A percentile compares a stretch with the other conserved stretches of the same genome.
These are phyloP conservation scores for Monopterus albus DNA, from an alignment of 2,113 vertebrate genomes.

Conservation along the genomic window DNA sequence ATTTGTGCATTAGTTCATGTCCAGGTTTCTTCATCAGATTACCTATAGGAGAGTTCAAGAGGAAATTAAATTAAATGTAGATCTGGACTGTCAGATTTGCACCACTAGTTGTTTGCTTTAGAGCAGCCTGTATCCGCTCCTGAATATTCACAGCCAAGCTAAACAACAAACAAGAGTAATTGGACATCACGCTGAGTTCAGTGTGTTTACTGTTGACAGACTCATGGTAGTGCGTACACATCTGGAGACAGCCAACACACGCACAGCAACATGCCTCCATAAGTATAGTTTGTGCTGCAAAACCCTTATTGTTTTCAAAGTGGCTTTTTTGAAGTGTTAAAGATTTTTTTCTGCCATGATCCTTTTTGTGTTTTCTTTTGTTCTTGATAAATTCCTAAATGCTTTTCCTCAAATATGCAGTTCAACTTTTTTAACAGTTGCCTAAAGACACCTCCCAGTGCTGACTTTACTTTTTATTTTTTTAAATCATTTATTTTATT, in stretches of 20 bases:
- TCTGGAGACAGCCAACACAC: slow-evolving; percentile 47
- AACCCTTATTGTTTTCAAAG: not conserved
- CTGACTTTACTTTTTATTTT: too few relatives aligned
- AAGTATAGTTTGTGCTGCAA: not conserved
- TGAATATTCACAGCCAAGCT: slow-evolving; percentile 49
- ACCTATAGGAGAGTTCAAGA: not conserved
- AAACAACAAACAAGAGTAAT: slow-evolving; percentile 57
- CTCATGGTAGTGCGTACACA: slow-evolving; percentile 51
- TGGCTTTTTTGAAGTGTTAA: too few relatives aligned
- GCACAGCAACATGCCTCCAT: slow-evolving; percentile 5
- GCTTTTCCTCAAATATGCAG: not conserved
- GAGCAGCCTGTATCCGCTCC: slow-evolving; percentile 23
- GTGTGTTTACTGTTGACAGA: slow-evolving; percentile 54
- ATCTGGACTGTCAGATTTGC: slow-evolving; percentile 15
- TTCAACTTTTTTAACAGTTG: too few relatives aligned
- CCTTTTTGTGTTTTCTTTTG: too few relatives aligned
- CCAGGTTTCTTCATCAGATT: not conserved
- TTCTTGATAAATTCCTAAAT: too few relatives aligned
- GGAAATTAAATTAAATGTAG: not conserved
- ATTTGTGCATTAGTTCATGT: not conserved
- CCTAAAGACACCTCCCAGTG: too few relatives aligned
- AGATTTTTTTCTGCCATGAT: not conserved
- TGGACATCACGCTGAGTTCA: slow-evolving; percentile 35
- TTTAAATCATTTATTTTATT: too few relatives aligned
- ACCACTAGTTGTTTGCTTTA: slow-evolving; percentile 26